Percentiles rank a stretch among this genome's conserved stretches.
Evolutionary conservation across 2,888 invertebrate genomes (phyloP).

Genomic region (Phragmatobia fuliginosa): DNA sequence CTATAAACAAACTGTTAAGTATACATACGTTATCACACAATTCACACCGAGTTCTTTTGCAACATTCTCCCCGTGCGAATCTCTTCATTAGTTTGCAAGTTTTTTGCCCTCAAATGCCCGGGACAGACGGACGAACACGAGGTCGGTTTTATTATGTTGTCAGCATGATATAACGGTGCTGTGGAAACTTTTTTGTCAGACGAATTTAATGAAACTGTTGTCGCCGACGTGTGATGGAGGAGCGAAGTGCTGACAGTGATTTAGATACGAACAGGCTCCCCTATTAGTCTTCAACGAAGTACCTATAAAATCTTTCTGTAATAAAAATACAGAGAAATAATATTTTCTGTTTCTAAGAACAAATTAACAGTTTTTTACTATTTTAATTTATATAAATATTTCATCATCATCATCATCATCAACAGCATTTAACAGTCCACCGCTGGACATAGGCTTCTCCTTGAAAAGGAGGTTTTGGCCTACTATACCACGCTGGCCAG

Average conservation of each 20-base stretch:
- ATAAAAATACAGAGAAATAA: no score
- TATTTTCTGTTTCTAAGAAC: no score
- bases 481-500: no score
- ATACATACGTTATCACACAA: constrained; percentile 23
- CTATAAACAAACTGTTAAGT: not conserved
- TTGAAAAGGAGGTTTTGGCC: no score
- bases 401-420: no score
- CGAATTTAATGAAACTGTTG: constrained; percentile 46
- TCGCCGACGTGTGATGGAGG: constrained; percentile 17
- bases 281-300: not conserved
- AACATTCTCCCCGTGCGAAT: constrained; percentile 60
- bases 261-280: constrained; percentile 2
- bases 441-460: no score
- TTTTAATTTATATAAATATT: no score
- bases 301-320: not conserved
- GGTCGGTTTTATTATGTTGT: constrained; percentile 62
- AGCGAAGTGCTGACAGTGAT: constrained; percentile 19
- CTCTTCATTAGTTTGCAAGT: constrained; percentile 63
- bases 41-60: constrained; percentile 36
- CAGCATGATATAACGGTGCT: constrained; percentile 56
- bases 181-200: constrained; percentile 34
- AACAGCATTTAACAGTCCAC: no score
- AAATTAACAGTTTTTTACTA: no score
- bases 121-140: constrained; percentile 43
- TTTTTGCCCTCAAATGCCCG: constrained; percentile 51